phyloP scores from a whole-genome alignment of 2,797 vertebrate genomes.

The Gephyroberyx darwinii region DNA sequence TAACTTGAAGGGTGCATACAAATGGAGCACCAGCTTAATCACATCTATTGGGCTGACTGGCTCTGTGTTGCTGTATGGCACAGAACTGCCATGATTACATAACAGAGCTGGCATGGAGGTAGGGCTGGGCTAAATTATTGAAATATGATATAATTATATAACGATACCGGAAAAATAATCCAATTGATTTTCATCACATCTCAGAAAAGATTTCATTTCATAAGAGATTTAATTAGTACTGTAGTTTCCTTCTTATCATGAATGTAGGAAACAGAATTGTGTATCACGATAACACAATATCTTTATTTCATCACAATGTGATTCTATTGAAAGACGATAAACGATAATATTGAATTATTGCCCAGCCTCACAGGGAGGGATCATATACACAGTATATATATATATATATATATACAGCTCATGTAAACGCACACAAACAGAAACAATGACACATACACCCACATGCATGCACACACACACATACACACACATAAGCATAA shows the following conservation, averaged over 20 bases:
- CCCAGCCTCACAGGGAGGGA: background rate
- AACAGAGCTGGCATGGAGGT: background rate
- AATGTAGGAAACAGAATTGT: too few relatives aligned
- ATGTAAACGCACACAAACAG: constrained; percentile 10
- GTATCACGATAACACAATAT: too few relatives aligned
- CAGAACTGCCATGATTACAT: background rate
- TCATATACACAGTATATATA: background rate
- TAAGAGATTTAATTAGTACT: too few relatives aligned
- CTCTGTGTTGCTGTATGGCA: constrained; percentile 5
- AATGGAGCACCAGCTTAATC: background rate
- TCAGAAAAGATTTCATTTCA: too few relatives aligned
- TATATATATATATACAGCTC: constrained; percentile 1
- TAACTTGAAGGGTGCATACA: constrained; percentile 2
- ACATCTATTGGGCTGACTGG: constrained; percentile 7
- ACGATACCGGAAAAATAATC: too few relatives aligned
- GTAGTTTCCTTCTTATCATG: too few relatives aligned
- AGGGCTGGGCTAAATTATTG: too few relatives aligned
- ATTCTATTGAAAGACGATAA: too few relatives aligned
- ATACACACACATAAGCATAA: background rate
- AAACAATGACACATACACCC: constrained; percentile 12
- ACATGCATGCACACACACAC: constrained; percentile 2
- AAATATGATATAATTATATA: too few relatives aligned
- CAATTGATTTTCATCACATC: too few relatives aligned
- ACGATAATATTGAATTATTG: too few relatives aligned
- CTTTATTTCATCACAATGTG: too few relatives aligned